Evolutionary conservation across 2,888 invertebrate species (phyloP), one percentile per base, ranked within the genome.

Genomic region (Hydraecia micacea): DNA sequence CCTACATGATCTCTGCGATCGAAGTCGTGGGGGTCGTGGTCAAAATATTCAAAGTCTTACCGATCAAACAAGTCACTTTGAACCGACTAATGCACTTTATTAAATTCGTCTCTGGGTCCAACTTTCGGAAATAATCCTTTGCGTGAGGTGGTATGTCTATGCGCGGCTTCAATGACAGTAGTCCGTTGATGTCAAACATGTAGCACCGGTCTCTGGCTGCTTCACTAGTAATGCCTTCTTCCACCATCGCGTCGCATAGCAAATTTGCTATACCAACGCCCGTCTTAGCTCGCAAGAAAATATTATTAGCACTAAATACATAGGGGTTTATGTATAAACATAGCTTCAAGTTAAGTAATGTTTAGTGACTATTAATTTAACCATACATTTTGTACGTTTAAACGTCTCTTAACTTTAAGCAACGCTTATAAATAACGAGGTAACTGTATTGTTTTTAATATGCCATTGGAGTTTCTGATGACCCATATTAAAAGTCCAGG

Each of bases 101-200:
- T 73, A 99, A 97, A 87, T 97, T 97, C 85, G 97, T 98, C 91
- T 98, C 97, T 0, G 98, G 98, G 67, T 97, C 97, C 85, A 98
- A 97, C 72, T 99, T 98, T 91, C 98, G 98, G 65, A 97, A 98
- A 90, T 98, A 98, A 85, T 95, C 95, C 28, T 95, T 93, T 88
- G 98, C 98, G 84, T 98, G 98, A 1, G 97, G 97, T 0, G 97
- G 97, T 36, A 98, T 92, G 70, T 94, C 96, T n/a, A 97, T 97
- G 58, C 97, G 96, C 11, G 98, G 96, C 11, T 96, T 96, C 85
- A 77, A 84, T 0, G 98, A 98, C 75, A 99, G 94, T 15, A 99
- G 96, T 13, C 99, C 99, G 89, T 98, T 98, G 69, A 99, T 98
- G 91, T 99, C 99, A 87, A 98, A 98, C 98, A 99, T 98, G 98